These are phyloP conservation scores for Jordanella pulchra DNA, from an alignment of 2,797 vertebrate species.

Conservation along the genomic window DNA sequence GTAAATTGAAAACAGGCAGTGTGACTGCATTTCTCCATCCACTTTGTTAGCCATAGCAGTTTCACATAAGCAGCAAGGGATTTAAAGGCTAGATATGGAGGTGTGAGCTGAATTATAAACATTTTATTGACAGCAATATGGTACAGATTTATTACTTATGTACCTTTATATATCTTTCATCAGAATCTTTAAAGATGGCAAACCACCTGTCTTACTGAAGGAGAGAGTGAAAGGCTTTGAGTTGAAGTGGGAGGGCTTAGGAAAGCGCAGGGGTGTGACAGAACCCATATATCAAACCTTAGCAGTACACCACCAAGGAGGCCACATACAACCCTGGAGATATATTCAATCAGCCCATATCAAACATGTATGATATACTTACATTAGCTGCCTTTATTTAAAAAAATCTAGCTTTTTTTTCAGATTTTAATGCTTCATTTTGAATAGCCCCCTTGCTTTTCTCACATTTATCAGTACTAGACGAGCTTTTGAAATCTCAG, in stretches of 20 bases:
- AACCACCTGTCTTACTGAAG: too few relatives aligned
- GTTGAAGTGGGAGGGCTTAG: not conserved
- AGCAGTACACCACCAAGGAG: too few relatives aligned
- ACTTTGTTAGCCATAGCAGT: slow-evolving; percentile 51
- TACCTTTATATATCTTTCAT: slow-evolving; percentile 15
- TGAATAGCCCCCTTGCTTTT: not conserved
- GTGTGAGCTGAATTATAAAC: slow-evolving; percentile 55
- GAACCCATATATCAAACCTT: too few relatives aligned
- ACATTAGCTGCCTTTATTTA: not conserved
- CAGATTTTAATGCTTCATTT: not conserved
- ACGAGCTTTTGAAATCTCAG: not conserved
- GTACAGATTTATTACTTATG: slow-evolving; percentile 45
- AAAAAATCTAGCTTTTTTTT: not conserved
- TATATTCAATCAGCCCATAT: not conserved
- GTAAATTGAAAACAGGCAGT: slow-evolving; percentile 46
- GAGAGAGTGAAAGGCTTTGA: not conserved
- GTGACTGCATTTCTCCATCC: slow-evolving; percentile 31
- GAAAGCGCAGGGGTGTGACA: not conserved
- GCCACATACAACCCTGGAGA: not conserved
- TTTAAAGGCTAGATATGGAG: slow-evolving; percentile 33
- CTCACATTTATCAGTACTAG: not conserved
- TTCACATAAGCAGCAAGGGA: slow-evolving; percentile 41
- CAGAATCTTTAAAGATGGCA: not conserved
- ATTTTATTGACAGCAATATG: slow-evolving; percentile 47
- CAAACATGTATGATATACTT: not conserved